Evolutionary conservation across 1,140 invertebrate species (phyloP), one percentile per base, ranked within the genome.

Genomic region (Sycophaga agraensis): DNA sequence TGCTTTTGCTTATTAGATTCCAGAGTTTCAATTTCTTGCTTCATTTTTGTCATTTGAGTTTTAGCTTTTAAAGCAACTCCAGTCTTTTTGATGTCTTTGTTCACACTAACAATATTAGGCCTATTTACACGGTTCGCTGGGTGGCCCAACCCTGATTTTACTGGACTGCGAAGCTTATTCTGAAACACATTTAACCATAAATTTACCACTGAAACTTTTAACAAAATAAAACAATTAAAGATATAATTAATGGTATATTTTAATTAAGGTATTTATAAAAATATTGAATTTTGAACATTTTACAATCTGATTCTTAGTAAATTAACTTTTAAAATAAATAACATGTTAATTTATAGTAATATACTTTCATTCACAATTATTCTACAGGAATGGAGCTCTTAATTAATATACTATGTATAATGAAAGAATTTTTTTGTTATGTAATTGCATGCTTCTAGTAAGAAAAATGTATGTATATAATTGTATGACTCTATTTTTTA

Each of bases 81-180:
- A 21, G 16, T 46, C 65, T 55, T 66, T 61, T 49, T 56, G n/a
- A 53, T 12, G 67, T 55, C 22, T 66, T 68, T 39, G 24, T 63
- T 45, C 2, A 43, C 22, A 24, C 9, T 51, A 17, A 48, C 4
- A 22, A 31, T 34, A 46, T 35, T 51, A 34, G 42, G 35, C 21
- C 45, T 39, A 51, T 46, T 62, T 42, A 51, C 19, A 49, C 49
- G 51, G 37, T 69, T 74, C 37, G 50, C 7, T 28, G 59, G 1
- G 6, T 49, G 59, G 28, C 48, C 57, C 4, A 56, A 22, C 11
- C 62, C 66, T 50, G 17, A 3, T 16, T 68, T 67, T 22, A 59
- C 7, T 26, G 73, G 54, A 57, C 42, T 59, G 16, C 64, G 60
- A 43, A 72, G 59, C 65, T 72, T 75, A 22, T 39, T 70, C 73